A percentile compares a stretch with the other conserved stretches of the same genome.
phyloP scores from a whole-genome alignment of 1,140 invertebrate species.

The Calosoma granatense region DNA sequence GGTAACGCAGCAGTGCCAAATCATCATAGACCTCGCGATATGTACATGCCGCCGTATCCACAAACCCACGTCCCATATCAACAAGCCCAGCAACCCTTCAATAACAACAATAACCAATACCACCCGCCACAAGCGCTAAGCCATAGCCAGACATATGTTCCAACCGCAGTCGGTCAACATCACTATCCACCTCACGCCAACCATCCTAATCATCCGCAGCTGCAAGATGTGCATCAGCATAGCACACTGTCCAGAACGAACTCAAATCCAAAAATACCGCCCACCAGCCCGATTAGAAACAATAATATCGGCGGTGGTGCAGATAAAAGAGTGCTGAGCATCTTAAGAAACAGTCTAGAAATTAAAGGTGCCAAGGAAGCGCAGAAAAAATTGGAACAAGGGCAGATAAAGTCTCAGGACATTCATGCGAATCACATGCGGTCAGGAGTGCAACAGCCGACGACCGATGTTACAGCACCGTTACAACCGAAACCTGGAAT shows the following conservation, averaged over 20 bases:
- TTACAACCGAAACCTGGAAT: conserved; percentile 43
- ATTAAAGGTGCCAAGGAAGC: conserved; percentile 48
- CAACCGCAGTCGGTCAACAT: conserved; percentile 20
- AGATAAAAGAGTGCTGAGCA: conserved; percentile 54
- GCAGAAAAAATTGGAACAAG: conserved; percentile 34
- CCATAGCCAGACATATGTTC: conserved; percentile 29
- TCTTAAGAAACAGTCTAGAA: conserved; percentile 57
- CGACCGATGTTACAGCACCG: conserved; percentile 37
- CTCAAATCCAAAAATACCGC: conserved; percentile 21
- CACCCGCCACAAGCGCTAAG: conserved; percentile 14
- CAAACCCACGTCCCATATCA: not conserved
- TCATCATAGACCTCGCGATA: conserved; percentile 17
- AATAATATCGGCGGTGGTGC: conserved; percentile 30
- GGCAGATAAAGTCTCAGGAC: conserved; percentile 16
- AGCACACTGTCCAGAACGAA: conserved; percentile 19
- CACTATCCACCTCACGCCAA: conserved; percentile 18
- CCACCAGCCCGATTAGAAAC: conserved; percentile 12
- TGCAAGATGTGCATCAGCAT: conserved; percentile 21
- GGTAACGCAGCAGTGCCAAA: conserved; percentile 18
- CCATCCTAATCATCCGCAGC: conserved; percentile 14
- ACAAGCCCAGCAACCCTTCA: conserved; percentile 7
- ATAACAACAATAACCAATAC: conserved; percentile 13
- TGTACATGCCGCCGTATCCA: not conserved
- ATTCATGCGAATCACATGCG: conserved; percentile 12
- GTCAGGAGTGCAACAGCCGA: conserved; percentile 29